These are phyloP conservation scores for Archilochus colubris DNA, from an alignment of 2,113 vertebrate genomes.

Conservation along the genomic window DNA sequence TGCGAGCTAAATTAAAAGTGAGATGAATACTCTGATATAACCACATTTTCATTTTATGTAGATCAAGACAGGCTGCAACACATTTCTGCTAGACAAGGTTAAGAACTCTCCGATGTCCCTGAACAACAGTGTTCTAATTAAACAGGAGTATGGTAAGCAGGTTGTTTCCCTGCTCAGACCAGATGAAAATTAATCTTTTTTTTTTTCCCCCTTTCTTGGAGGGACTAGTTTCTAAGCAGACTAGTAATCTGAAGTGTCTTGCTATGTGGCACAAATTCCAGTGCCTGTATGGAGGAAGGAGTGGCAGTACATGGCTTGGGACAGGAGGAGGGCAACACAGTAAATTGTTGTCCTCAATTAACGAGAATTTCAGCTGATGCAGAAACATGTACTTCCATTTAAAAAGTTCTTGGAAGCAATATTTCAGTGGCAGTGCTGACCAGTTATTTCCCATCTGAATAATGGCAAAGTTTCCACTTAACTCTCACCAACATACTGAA, in stretches of 20 bases:
- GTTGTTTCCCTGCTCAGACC: slow-evolving; percentile 55
- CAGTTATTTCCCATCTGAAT: background rate
- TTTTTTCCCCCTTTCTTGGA: background rate
- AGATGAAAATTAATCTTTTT: slow-evolving; percentile 25
- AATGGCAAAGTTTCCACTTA: background rate
- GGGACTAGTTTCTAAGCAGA: background rate
- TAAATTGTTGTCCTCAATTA: background rate
- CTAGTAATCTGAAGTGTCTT: background rate
- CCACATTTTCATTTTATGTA: slow-evolving; percentile 70
- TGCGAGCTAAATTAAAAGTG: slow-evolving; percentile 57
- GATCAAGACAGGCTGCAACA: slow-evolving; percentile 69
- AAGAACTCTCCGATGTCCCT: slow-evolving; percentile 61
- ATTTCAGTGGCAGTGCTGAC: background rate
- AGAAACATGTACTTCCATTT: background rate
- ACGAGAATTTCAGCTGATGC: background rate
- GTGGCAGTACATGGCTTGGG: background rate
- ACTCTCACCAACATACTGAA: background rate
- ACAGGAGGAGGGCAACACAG: background rate
- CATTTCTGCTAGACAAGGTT: slow-evolving; percentile 69
- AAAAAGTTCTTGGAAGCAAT: background rate
- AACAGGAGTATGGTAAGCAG: slow-evolving; percentile 60
- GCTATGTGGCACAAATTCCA: background rate
- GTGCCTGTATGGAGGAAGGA: background rate
- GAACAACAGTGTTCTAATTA: slow-evolving; percentile 70
- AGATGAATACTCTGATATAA: slow-evolving; percentile 70